A percentile compares a stretch with the other conserved stretches of the same genome.
Evolutionary conservation across 2,797 vertebrate genomes (phyloP).

Genomic region (Pangasius djambal): DNA sequence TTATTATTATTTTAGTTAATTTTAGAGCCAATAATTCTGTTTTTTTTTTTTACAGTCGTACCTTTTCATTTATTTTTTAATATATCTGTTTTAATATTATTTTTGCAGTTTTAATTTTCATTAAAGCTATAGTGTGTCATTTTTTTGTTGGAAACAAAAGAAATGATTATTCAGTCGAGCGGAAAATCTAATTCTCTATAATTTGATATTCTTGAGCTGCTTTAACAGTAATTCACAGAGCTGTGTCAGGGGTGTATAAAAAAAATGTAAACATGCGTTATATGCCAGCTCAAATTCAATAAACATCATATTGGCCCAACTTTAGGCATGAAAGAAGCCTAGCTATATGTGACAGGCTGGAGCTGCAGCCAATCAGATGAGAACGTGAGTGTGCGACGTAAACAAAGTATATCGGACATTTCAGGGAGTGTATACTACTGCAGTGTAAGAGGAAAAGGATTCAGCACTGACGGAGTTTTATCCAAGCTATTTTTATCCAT

Average conservation of each 20-base stretch:
- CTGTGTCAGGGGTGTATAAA: not conserved
- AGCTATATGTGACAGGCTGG: not conserved
- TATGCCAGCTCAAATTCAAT: not conserved
- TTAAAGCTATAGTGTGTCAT: not conserved
- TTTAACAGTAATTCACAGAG: too few relatives aligned
- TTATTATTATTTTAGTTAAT: not conserved
- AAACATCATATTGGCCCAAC: not conserved
- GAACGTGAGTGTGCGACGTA: not conserved
- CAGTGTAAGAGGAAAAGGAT: too few relatives aligned
- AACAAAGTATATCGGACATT: too few relatives aligned
- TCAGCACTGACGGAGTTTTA: too few relatives aligned
- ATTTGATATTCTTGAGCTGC: too few relatives aligned
- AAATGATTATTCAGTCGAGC: too few relatives aligned
- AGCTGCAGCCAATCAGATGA: not conserved
- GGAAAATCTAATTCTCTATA: too few relatives aligned
- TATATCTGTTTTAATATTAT: not conserved
- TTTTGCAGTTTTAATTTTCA: not conserved
- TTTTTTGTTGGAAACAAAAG: too few relatives aligned
- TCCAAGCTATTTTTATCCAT: too few relatives aligned
- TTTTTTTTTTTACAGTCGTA: not conserved
- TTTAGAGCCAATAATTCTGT: not conserved
- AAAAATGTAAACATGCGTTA: not conserved
- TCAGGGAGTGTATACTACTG: too few relatives aligned
- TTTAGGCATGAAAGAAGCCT: not conserved
- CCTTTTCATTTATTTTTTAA: not conserved